Conservation (phyloP, 2,888 invertebrate species). For the Nephrotoma flavescens region DNA sequence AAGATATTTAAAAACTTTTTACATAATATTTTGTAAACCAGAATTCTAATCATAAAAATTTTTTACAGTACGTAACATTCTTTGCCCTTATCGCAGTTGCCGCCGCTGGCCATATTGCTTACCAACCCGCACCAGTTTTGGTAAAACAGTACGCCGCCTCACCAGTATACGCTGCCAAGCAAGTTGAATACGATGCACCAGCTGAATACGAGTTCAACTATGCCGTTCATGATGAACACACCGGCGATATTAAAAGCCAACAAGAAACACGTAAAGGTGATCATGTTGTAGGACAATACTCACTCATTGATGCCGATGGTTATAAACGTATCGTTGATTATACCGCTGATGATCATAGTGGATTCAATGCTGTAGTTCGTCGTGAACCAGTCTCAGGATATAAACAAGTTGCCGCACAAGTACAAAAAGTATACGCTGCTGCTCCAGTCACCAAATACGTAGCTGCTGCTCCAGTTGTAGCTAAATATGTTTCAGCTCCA, state of each 20-base stretch:
- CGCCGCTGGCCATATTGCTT: conserved; percentile 14
- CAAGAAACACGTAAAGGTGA: conserved; percentile 38
- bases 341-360: conserved; percentile 37
- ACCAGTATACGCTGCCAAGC: conserved; percentile 12
- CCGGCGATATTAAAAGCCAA: conserved; percentile 38
- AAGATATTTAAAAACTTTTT: background rate
- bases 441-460: conserved; percentile 11
- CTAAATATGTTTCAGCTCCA: background rate
- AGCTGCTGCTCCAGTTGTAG: conserved; percentile 10
- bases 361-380: conserved; percentile 40
- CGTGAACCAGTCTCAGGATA: conserved; percentile 34
- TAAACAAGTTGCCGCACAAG: conserved; percentile 20
- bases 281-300: conserved; percentile 37
- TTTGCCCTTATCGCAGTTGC: conserved; percentile 19
- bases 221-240: conserved; percentile 35
- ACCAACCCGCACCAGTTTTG: conserved; percentile 13
- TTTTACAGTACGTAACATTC: conserved; percentile 20
- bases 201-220: conserved; percentile 36
- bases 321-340: conserved; percentile 38
- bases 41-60: background rate
- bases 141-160: conserved; percentile 16
- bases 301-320: conserved; percentile 38
- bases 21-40: background rate
- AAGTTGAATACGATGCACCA: conserved; percentile 24
- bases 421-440: conserved; percentile 8